Evolutionary conservation across 2,797 vertebrate species (phyloP).

Genomic region (Cetoscarus ocellatus): DNA sequence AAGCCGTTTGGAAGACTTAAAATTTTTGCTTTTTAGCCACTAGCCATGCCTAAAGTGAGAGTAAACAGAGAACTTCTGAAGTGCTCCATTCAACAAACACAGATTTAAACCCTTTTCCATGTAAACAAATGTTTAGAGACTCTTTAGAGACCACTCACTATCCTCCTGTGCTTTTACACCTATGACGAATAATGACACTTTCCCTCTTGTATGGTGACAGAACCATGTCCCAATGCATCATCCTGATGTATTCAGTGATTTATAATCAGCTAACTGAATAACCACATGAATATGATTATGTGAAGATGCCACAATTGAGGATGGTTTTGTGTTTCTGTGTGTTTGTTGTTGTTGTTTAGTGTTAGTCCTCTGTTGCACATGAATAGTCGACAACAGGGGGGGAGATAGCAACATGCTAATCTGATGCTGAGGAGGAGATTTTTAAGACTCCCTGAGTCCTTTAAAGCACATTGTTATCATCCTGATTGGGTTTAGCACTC

Average conservation of each 20-base stretch:
- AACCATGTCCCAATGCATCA: conserved; percentile 6
- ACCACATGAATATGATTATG: conserved; percentile 35
- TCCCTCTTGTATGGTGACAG: conserved; percentile 16
- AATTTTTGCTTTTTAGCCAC: no score
- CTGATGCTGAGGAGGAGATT: conserved; percentile 76
- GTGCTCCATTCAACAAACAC: neutral
- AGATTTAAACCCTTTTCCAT: neutral
- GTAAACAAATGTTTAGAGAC: neutral
- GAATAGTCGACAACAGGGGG: conserved; percentile 68
- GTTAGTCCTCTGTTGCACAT: conserved; percentile 66
- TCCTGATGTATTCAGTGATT: conserved; percentile 64
- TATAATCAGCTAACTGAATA: conserved; percentile 52
- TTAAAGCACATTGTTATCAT: conserved; percentile 82
- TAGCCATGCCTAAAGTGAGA: neutral
- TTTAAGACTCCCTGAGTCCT: conserved; percentile 78
- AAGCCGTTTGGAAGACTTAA: no score
- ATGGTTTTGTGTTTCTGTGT: conserved; percentile 37
- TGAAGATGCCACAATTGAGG: conserved; percentile 36
- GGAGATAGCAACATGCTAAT: conserved; percentile 79
- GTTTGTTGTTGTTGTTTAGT: conserved; percentile 60
- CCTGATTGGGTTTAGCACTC: conserved; percentile 82
- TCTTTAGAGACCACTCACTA: neutral
- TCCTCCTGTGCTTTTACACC: conserved; percentile 6
- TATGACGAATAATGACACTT: conserved; percentile 5
- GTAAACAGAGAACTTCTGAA: neutral